Percentiles rank a stretch among this genome's conserved stretches.
Evolutionary conservation across 1,140 invertebrate genomes (phyloP).

Genomic region (Sitobion miscanthi): DNA sequence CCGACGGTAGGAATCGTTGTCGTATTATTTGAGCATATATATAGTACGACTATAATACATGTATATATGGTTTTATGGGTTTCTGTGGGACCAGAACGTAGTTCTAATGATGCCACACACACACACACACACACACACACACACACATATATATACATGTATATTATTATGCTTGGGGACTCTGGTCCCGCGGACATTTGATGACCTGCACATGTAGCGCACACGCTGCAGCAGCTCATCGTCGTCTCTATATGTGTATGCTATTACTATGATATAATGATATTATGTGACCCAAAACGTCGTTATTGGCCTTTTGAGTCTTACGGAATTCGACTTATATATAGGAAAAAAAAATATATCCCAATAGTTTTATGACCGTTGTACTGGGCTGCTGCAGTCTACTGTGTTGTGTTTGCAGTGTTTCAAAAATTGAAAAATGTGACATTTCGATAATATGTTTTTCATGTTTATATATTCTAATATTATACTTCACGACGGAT

Average conservation of each 20-base stretch:
- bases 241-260: background rate
- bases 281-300: conserved; percentile 7
- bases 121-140: background rate
- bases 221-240: background rate
- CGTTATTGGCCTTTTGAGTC: background rate
- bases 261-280: background rate
- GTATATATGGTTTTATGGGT: conserved; percentile 5
- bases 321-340: background rate
- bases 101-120: background rate
- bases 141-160: background rate
- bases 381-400: background rate
- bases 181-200: conserved; percentile 39
- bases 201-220: conserved; percentile 45
- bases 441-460: background rate
- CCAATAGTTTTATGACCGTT: background rate
- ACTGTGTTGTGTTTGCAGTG: background rate
- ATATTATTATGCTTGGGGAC: background rate
- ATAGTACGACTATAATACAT: background rate
- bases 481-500: background rate
- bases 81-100: conserved; percentile 16
- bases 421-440: background rate
- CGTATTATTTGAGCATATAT: background rate
- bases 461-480: background rate
- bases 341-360: background rate
- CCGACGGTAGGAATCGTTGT: background rate